Conservation (phyloP, 2,888 invertebrate genomes). For the Formica aserva region DNA sequence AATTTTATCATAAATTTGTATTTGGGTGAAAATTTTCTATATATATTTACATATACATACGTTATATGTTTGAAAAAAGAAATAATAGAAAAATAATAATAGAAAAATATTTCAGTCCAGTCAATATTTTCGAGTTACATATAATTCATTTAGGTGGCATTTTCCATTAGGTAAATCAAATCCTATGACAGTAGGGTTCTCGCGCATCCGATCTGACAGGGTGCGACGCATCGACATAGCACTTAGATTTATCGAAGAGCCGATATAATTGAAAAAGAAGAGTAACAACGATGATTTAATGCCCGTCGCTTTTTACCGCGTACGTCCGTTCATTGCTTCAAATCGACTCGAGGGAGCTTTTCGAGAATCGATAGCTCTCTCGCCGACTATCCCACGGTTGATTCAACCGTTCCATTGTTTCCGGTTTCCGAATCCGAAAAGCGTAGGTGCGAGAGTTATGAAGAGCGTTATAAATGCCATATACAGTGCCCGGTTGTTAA, state of each 20-base stretch:
- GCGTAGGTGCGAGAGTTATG: conserved; percentile 4
- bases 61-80: not conserved
- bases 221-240: conserved; percentile 42
- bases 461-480: conserved; percentile 17
- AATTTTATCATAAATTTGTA: not conserved
- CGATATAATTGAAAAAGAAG: conserved; percentile 54
- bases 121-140: not conserved
- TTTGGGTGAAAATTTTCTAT: not conserved
- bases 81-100: not conserved
- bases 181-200: conserved; percentile 18
- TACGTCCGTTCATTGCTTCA: conserved; percentile 63
- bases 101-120: conserved; percentile 14
- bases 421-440: conserved; percentile 30
- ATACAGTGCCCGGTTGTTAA: conserved; percentile 14
- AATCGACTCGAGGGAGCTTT: conserved; percentile 66
- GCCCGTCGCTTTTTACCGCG: conserved; percentile 54
- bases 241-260: conserved; percentile 52
- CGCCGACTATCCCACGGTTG: conserved; percentile 29
- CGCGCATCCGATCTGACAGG: conserved; percentile 33
- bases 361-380: conserved; percentile 69
- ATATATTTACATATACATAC: not conserved
- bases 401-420: conserved; percentile 40
- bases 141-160: conserved; percentile 18
- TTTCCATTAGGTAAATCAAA: conserved; percentile 49
- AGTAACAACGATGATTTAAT: conserved; percentile 59